These are phyloP conservation scores for Trididemnum clinides DNA, from an alignment of 23 tunicate species.

Conservation along the genomic window DNA sequence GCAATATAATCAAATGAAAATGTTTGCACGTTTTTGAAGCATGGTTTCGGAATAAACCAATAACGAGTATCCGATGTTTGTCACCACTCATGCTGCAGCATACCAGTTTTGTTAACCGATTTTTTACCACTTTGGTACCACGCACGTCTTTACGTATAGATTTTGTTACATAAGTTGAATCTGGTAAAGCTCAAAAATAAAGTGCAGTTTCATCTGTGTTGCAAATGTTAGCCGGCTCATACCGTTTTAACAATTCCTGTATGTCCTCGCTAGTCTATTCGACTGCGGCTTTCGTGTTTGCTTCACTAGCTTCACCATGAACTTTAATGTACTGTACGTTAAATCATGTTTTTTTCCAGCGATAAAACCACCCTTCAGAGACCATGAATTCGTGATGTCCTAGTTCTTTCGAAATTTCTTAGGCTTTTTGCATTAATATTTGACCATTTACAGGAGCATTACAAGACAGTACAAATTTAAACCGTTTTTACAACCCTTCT, in stretches of 20 bases:
- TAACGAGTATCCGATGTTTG: background rate
- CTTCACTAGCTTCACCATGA: too few species aligned
- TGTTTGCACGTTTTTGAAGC: background rate
- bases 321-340: background rate
- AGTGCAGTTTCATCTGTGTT: too few species aligned
- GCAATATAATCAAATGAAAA: background rate
- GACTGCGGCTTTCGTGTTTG: too few species aligned
- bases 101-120: conserved; percentile 5
- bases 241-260: background rate
- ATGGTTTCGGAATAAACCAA: background rate
- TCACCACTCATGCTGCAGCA: conserved; percentile 9
- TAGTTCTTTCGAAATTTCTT: too few species aligned
- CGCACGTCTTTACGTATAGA: background rate
- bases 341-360: background rate
- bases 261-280: background rate
- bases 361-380: conserved; percentile 5
- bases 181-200: too few species aligned
- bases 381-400: background rate
- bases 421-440: background rate
- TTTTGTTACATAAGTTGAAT: too few species aligned
- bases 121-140: background rate
- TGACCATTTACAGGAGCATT: background rate
- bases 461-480: background rate
- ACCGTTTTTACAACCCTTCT: background rate
- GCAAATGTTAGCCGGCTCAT: conserved; percentile 1